phyloP scores from a whole-genome alignment of 37 sponge, comb jelly and placozoan genomes.

The Diacarnus erythraeanus region DNA sequence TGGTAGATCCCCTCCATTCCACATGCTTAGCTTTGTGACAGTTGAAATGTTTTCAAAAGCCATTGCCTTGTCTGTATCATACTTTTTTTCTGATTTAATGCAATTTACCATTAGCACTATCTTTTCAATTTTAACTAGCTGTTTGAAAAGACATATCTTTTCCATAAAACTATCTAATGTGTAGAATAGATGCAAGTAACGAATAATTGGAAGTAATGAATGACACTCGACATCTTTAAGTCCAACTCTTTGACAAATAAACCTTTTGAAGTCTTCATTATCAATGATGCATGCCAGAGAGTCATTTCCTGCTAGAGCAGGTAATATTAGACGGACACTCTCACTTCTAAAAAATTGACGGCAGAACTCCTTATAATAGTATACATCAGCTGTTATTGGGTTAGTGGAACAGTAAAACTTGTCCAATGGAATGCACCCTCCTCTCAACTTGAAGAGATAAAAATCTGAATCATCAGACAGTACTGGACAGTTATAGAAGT shows the following conservation, averaged over 20 bases:
- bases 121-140: neutral
- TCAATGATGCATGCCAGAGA: no score
- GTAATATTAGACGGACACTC: neutral
- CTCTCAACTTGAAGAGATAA: conserved; percentile 51
- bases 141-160: no score
- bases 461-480: conserved; percentile 73
- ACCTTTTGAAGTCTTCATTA: neutral
- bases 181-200: neutral
- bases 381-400: neutral
- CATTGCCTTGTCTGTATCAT: neutral
- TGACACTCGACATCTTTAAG: neutral
- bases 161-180: neutral
- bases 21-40: neutral
- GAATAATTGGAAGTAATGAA: neutral
- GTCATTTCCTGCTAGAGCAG: no score
- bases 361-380: neutral
- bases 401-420: neutral
- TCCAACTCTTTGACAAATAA: neutral
- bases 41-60: neutral
- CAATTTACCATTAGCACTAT: neutral
- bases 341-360: neutral
- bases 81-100: neutral
- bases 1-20: neutral
- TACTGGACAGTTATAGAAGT: conserved; percentile 59
- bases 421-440: neutral